Evolutionary conservation across 2,888 invertebrate species (phyloP), one percentile per base, ranked within the genome.

Genomic region (Protodeltote pygarga): DNA sequence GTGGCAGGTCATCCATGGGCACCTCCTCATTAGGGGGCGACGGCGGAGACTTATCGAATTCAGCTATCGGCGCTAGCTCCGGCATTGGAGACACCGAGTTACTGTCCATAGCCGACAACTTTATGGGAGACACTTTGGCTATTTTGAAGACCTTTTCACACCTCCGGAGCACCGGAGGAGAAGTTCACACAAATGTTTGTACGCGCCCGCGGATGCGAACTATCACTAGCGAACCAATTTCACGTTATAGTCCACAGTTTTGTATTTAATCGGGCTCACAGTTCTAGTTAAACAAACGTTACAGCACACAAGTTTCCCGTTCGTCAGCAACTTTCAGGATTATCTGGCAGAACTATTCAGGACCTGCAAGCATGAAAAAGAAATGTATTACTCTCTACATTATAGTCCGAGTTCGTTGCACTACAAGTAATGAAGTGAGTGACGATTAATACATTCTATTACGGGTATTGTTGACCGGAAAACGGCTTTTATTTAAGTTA

Each of bases 41-140:
- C 4, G 94, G 94, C 19, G 94, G 94, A 5, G 94, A 94, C 86
- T 94, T 94, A 77, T 95, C 95, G 75, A 95, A 95, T 87, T 95
- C 95, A 33, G 95, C 94, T 61, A 95, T 95, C 17, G 95, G 95
- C 42, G 95, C 95, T 80, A 94, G 81, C 71, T 94, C 94, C 61
- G 94, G 94, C 94, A 94, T 94, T 55, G 94, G 94, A 10, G 94
- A 94, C 77, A 94, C 94, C 74, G 94, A 94, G 87, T 94, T 94
- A 87, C 93, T 94, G 85, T 94, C 94, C 94, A 94, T 94, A 71
- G 91, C 92, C 60, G 91, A 90, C 81, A 92, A 83, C 89, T 92
- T 92, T 82, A 92, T 91, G 52, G 92, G 92, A 90, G 92, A 92
- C 92, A 92, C 92, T 81, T 92, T 92, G 88, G 78, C 85, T 77